Percentiles rank a stretch among this genome's conserved stretches.
Evolutionary conservation across 1,140 invertebrate species (phyloP).

Genomic region (Cephus cinctus): DNA sequence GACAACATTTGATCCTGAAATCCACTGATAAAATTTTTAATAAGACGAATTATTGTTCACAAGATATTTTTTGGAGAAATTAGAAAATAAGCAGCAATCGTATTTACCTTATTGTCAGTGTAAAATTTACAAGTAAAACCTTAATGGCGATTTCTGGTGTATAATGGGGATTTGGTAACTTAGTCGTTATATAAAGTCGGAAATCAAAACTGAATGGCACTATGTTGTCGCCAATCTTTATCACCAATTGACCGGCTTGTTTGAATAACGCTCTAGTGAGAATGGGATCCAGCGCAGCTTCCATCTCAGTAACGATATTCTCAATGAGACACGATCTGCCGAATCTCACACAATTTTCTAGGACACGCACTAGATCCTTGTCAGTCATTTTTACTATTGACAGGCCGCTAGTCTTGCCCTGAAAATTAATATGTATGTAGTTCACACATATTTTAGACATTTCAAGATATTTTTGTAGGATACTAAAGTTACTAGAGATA

Average conservation of each 20-base stretch:
- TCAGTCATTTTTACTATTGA: conserved; percentile 66
- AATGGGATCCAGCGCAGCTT: conserved; percentile 66
- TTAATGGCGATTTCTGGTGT: conserved; percentile 68
- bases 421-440: conserved; percentile 17
- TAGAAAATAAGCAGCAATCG: background rate
- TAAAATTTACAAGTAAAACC: conserved; percentile 72
- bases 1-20: conserved; percentile 72
- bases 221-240: conserved; percentile 63
- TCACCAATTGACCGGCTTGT: conserved; percentile 53
- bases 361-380: conserved; percentile 65
- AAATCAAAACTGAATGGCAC: conserved; percentile 66
- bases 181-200: conserved; percentile 70
- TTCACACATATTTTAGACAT: no score
- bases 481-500: no score
- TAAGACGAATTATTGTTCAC: conserved; percentile 9
- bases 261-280: conserved; percentile 57
- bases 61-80: conserved; percentile 1
- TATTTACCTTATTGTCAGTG: conserved; percentile 60
- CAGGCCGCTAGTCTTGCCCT: conserved; percentile 62
- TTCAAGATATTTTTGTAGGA: no score
- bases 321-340: conserved; percentile 67
- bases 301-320: conserved; percentile 64
- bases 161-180: conserved; percentile 71
- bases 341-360: conserved; percentile 74
- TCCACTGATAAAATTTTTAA: conserved; percentile 58